Percentiles rank a stretch among this genome's conserved stretches.
Conservation (phyloP, 2,888 invertebrate genomes). For the Tiphia femorata region DNA sequence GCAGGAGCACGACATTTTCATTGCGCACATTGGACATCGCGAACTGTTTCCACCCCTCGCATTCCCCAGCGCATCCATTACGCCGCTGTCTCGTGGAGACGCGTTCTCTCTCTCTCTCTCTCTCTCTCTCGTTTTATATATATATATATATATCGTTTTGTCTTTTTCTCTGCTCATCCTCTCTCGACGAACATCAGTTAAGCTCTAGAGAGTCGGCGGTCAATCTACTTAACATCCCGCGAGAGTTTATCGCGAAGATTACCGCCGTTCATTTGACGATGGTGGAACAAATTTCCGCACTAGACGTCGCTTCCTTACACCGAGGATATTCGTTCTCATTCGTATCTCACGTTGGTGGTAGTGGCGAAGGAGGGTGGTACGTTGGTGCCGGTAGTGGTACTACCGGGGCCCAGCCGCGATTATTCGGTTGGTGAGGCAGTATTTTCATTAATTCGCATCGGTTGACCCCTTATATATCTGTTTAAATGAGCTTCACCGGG, state of each 20-base stretch:
- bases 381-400: too few species aligned
- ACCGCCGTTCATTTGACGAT: neutral
- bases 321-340: neutral
- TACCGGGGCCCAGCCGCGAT: neutral
- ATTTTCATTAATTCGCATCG: neutral
- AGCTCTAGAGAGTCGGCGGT: neutral
- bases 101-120: too few species aligned
- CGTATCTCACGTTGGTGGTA: too few species aligned
- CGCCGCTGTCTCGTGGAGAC: too few species aligned
- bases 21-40: too few species aligned
- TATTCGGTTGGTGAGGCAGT: neutral
- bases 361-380: too few species aligned
- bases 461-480: too few species aligned
- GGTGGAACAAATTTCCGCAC: neutral
- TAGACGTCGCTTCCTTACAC: neutral
- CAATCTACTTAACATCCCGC: neutral
- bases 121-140: too few species aligned
- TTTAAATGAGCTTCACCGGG: too few species aligned
- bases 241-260: neutral
- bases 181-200: neutral
- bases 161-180: neutral
- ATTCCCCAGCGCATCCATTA: too few species aligned
- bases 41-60: too few species aligned
- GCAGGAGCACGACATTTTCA: constrained; percentile 29
- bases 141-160: neutral